Evolutionary conservation across 2,797 vertebrate species (phyloP).

Genomic region (Artibeus jamaicensis): DNA sequence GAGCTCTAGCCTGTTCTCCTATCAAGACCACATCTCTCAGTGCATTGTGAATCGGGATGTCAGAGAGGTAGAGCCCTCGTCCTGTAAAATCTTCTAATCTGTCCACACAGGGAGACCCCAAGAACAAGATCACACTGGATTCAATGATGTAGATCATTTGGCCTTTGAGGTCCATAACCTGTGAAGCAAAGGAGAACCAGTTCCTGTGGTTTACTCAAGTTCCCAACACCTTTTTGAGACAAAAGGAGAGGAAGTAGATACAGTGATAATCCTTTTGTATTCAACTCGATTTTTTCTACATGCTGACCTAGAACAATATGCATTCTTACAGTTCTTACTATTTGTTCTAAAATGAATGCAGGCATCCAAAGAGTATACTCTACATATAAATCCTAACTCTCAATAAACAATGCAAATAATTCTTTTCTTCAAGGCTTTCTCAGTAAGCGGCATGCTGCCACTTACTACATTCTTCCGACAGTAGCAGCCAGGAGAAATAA

Average conservation of each 20-base stretch:
- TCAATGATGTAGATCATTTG: slow-evolving; percentile 99
- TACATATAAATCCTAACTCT: not conserved
- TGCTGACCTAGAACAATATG: not conserved
- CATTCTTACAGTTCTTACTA: not conserved
- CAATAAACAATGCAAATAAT: not conserved
- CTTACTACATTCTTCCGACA: not conserved
- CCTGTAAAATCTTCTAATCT: slow-evolving; percentile 97
- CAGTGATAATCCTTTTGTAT: not conserved
- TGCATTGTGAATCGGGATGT: slow-evolving; percentile 98
- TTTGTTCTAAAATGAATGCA: not conserved
- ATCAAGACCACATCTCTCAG: slow-evolving; percentile 96
- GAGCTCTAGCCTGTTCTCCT: slow-evolving; percentile 96
- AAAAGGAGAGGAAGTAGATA: not conserved
- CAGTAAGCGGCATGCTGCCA: not conserved
- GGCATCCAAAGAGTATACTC: not conserved
- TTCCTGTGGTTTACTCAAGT: not conserved
- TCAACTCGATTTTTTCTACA: not conserved
- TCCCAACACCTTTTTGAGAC: not conserved
- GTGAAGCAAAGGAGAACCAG: slow-evolving; percentile 57
- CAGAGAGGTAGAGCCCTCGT: slow-evolving; percentile 95
- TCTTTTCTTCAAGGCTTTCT: not conserved
- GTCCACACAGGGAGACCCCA: slow-evolving; percentile 98
- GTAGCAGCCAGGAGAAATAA: not conserved
- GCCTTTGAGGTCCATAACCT: slow-evolving; percentile 99
- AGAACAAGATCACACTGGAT: slow-evolving; percentile 93